Base-by-base conservation (phyloP, 1,140 invertebrate genomes). In the Nasonia longicornis region DNA sequence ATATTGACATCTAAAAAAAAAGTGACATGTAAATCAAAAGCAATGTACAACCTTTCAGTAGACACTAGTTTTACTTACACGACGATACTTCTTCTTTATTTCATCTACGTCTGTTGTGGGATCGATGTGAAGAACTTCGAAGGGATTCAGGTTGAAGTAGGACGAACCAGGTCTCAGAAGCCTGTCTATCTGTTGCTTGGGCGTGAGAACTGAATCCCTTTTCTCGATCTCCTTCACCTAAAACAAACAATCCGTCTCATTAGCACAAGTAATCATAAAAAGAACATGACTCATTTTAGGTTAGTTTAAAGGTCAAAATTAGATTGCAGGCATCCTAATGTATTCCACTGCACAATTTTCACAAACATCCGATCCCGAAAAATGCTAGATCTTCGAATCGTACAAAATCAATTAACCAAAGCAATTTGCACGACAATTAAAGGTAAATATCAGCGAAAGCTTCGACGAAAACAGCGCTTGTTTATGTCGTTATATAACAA, bases 171-270 rank as follows among this genome's bases (percentile, higher is more conserved):
- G 97, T 84, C 97, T 92, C 35, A 98, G 92, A 82, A 99, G 92
- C 87, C 98, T 93, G 66, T 98, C 96, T 86, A 99, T 98, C 93
- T 99, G 98, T 92, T 98, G 97, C 90, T 96, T 96, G 26, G 97
- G 95, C 63, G 97, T 99, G 83, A 99, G 92, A 77, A 96, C 95
- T 1, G 96, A 95, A 90, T 98, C 97, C 82, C 95, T 91, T 89
- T 97, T 96, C 90, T 99, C 98, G 74, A 98, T 98, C 91, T 97
- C 95, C 92, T 99, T 99, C 3, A 99, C 96, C 96, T 98, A 29
- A n/a, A 31, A 35, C 29, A 26, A 58, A 7, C 70, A 75, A 66
- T 67, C 29, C 70, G 22, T 67, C 26, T 11, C 22, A 7, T 31
- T 85, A 31, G 31, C 38, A 73, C 11, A 83, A 73, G 72, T 64